Evolutionary conservation across 2,113 vertebrate species (phyloP), one percentile per base, ranked within the genome.

Genomic region (Gasterosteus nipponicus): DNA sequence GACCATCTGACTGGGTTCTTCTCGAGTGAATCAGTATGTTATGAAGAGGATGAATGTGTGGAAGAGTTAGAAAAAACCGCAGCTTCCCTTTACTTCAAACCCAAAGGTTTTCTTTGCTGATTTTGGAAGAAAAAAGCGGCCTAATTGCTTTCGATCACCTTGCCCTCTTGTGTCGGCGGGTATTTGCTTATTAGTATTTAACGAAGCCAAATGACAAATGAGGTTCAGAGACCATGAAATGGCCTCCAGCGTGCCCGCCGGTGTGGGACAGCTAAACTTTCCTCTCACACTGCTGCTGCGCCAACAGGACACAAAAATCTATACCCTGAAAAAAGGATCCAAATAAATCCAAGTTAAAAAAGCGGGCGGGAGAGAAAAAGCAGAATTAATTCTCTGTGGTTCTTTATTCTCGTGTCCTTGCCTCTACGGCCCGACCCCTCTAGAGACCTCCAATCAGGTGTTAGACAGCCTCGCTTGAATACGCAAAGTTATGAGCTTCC

Each of bases 181-280:
- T 86, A 91, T 95, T 94, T 92, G 82, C 93, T 92, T 92, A 87
- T 88, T 77, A 93, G 88, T 93, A 90, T 92, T 93, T 93, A 93
- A 93, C 82, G 76, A 84, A 72, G 86, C 90, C 88, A 78, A 87
- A 91, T 94, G 93, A 95, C 92, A 94, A 93, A 94, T 91, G 91
- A 92, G 91, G 85, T 87, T 78, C 92, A 85, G 82, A 73, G 80
- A 93, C 86, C 92, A 80, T 89, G 70, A 92, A 93, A 93, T 94
- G 89, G 82, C 89, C 89, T 89, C 42, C 47, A 91, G 82, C 69
- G 83, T 53, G 68, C 26, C 66, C 47, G 67, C 15, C 75, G 80
- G 73, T 22, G 0, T 14, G 62, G 83, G 73, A 80, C 80, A 15
- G 72, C 26, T 51, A 44, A 33, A 74, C 79, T 39, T 61, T 57